phyloP scores from a whole-genome alignment of 2,113 vertebrate species.

The Lichenostomus cassidix region DNA sequence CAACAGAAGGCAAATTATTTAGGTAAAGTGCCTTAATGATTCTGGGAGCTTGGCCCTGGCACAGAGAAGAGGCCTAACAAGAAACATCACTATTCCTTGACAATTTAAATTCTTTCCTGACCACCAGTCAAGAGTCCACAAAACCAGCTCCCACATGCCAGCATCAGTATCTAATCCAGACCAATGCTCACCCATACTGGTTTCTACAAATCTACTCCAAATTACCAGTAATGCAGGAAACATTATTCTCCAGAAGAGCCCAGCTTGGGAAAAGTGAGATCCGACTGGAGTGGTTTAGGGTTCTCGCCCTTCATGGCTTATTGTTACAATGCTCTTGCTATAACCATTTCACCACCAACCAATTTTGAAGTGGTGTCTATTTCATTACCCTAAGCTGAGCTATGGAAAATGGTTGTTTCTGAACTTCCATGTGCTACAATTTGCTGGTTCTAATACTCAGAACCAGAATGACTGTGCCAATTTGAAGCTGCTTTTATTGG shows the following conservation, averaged over 20 bases:
- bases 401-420: neutral
- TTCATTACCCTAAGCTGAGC: neutral
- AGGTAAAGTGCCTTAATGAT: neutral
- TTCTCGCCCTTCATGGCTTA: neutral
- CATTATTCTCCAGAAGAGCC: neutral
- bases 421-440: neutral
- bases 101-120: neutral
- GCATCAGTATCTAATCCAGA: neutral
- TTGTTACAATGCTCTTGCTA: neutral
- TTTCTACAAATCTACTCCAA: neutral
- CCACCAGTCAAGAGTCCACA: neutral
- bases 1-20: neutral
- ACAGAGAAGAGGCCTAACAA: neutral
- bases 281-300: neutral
- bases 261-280: neutral
- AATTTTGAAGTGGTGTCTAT: neutral
- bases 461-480: neutral
- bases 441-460: neutral
- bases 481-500: neutral
- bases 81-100: neutral
- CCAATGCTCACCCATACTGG: accelerated
- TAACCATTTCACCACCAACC: neutral
- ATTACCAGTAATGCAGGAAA: neutral
- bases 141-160: neutral
- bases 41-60: neutral